Percentiles rank a stretch among this genome's conserved stretches.
Evolutionary conservation across 2,888 invertebrate species (phyloP).

Genomic region (Heliconius aoede): DNA sequence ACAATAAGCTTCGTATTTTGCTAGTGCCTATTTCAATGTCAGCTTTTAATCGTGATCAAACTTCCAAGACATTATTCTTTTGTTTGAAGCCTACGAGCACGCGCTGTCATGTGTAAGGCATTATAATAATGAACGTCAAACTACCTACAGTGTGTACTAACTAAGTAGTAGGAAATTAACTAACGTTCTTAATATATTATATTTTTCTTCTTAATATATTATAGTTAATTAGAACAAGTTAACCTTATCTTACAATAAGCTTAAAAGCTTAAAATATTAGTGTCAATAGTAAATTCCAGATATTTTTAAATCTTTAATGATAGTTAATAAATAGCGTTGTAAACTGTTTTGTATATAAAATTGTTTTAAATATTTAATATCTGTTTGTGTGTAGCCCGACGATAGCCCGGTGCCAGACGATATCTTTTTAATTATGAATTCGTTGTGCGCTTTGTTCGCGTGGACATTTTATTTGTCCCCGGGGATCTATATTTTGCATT

Average conservation of each 20-base stretch:
- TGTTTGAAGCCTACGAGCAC: conserved; percentile 16
- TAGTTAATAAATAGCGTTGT: background rate
- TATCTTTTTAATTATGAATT: conserved; percentile 49
- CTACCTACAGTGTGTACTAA: background rate
- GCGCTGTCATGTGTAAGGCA: background rate
- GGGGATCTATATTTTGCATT: conserved; percentile 41
- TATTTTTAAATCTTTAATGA: background rate
- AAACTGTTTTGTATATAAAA: conserved; percentile 17
- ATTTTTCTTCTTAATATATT: too few species aligned
- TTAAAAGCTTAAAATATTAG: background rate
- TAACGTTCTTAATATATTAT: background rate
- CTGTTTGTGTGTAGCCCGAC: conserved; percentile 31
- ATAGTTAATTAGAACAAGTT: background rate
- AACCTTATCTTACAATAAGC: background rate
- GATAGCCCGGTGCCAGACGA: conserved; percentile 43
- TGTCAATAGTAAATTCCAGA: background rate
- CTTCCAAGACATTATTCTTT: conserved; percentile 37
- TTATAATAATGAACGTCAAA: conserved; percentile 22
- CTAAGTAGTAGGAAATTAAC: background rate
- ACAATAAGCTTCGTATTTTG: conserved; percentile 56
- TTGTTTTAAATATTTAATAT: conserved; percentile 14
- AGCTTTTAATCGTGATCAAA: conserved; percentile 42
- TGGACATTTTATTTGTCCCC: conserved; percentile 43
- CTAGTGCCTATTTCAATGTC: conserved; percentile 52
- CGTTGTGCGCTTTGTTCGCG: conserved; percentile 41